A percentile compares a stretch with the other conserved stretches of the same genome.
phyloP scores from a whole-genome alignment of 2,113 vertebrate genomes.

The pig (Sus scrofa) region T2T-Sscrofa CM000813.6:39293001-39293500 shows the following conservation, averaged over 20 bases:
- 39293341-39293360: neutral
- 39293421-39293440: neutral
- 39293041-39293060: neutral
- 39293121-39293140: neutral
- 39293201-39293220: neutral
- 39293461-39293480: neutral
- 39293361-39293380: neutral
- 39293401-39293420: neutral
- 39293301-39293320: neutral
- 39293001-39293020: neutral
- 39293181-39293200: neutral
- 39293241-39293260: neutral
- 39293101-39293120: neutral
- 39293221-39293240: neutral
- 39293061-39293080: neutral
- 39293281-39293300: neutral
- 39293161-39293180: neutral
- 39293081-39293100: neutral
- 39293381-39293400: neutral
- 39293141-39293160: neutral
- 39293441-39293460: neutral
- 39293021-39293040: neutral
- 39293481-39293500: neutral
- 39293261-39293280: neutral
- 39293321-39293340: neutral